A percentile compares a stretch with the other conserved stretches of the same genome.
phyloP scores from a whole-genome alignment of 2,113 vertebrate genomes.

The Patagioenas fasciata region DNA sequence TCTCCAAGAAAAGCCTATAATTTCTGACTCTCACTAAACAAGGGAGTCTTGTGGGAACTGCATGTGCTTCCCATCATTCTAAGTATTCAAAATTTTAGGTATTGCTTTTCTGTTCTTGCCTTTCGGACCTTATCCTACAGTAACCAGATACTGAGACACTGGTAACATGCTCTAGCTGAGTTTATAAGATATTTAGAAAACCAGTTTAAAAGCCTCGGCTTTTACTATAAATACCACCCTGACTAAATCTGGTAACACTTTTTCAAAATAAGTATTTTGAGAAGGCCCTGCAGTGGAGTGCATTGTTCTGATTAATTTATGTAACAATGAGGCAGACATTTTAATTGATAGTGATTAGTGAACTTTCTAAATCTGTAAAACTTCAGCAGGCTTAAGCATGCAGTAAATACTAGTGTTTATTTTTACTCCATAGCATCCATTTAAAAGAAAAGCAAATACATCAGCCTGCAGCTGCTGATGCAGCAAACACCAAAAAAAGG shows the following conservation, averaged over 20 bases:
- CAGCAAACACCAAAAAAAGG: neutral
- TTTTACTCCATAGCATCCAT: slow-evolving; percentile 41
- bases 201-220: neutral
- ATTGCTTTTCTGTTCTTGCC: neutral
- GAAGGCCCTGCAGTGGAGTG: neutral
- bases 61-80: neutral
- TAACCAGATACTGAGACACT: neutral
- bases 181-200: neutral
- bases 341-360: slow-evolving; percentile 34
- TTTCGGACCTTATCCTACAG: neutral
- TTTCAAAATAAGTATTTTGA: slow-evolving; percentile 18
- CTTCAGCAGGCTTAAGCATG: slow-evolving; percentile 17
- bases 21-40: neutral
- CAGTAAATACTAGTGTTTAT: slow-evolving; percentile 43
- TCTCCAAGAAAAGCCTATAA: neutral
- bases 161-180: neutral
- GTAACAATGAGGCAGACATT: neutral
- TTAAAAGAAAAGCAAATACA: slow-evolving; percentile 18
- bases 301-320: slow-evolving; percentile 5
- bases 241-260: neutral
- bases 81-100: neutral
- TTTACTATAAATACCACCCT: neutral
- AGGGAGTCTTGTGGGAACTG: neutral
- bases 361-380: slow-evolving; percentile 63
- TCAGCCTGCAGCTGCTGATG: neutral